Evolutionary conservation across 2,888 invertebrate genomes (phyloP), one percentile per base, ranked within the genome.

Genomic region (Apamea epomidion): DNA sequence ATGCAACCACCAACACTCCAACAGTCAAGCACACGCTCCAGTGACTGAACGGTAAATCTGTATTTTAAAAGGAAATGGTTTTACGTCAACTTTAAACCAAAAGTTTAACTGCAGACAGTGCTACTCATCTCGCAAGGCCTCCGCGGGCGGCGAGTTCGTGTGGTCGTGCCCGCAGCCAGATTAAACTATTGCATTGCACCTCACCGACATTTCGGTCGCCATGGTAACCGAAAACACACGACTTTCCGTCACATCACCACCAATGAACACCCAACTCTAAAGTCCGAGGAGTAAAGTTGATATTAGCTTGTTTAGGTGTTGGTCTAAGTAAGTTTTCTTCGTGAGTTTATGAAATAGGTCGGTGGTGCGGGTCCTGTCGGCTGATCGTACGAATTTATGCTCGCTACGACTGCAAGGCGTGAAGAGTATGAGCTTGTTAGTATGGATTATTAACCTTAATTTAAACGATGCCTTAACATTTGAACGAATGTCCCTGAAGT

Each of bases 111-210:
- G 75, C 76, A 79, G 67, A 83, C 81, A 75, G 91, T 92, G 89
- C 65, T 82, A 92, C 91, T 84, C 82, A 90, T 79, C 92, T 86
- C 86, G 89, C 93, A 93, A 94, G 94, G 93, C 92, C 94, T 93
- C 91, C 91, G 91, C 94, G 92, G 94, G 94, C 93, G 94, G 93
- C 92, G 91, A 92, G 91, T 91, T 94, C 95, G 94, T 94, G 95
- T 94, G 93, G 94, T 96, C 96, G 95, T 96, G 95, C 94, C 93
- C 92, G 91, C 91, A 93, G 92, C 90, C 91, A 94, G 93, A 95
- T 94, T 94, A 94, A 94, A 95, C 94, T 95, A 95, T 95, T 96
- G 95, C 95, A 94, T 95, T 94, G 95, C 95, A 94, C 93, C 94
- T 94, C 92, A 91, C 94, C 94, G 94, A 94, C 93, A 93, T 95